phyloP scores from a whole-genome alignment of 1,140 invertebrate species.

The Argopecten irradians region DNA sequence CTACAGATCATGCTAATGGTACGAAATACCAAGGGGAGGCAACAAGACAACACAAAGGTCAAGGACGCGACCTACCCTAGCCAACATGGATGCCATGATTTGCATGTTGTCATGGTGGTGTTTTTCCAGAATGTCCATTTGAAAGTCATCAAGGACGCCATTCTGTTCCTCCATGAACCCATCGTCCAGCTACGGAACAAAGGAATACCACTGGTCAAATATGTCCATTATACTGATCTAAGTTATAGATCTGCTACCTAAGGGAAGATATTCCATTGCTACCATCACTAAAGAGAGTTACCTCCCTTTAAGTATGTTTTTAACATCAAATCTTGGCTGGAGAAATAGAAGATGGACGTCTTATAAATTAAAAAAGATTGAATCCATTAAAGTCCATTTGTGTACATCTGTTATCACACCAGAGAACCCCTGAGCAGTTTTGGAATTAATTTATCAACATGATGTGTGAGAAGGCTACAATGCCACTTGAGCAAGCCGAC shows the following conservation, averaged over 20 bases:
- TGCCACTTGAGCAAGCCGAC: not conserved
- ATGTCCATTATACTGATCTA: not conserved
- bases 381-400: not conserved
- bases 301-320: not conserved
- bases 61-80: conserved; percentile 60
- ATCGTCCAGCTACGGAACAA: conserved; percentile 72
- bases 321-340: not conserved
- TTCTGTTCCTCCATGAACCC: conserved; percentile 75
- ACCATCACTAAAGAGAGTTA: not conserved
- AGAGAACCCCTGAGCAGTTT: conserved; percentile 13
- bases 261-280: not conserved
- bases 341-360: not conserved
- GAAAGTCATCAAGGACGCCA: conserved; percentile 71
- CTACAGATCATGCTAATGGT: not conserved
- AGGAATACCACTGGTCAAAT: not conserved
- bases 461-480: not conserved
- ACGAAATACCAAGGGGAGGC: not conserved
- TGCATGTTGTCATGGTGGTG: conserved; percentile 75
- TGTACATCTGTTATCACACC: conserved; percentile 14
- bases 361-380: not conserved
- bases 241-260: not conserved
- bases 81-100: conserved; percentile 71
- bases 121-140: conserved; percentile 73
- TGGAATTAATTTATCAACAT: conserved; percentile 19
- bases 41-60: conserved; percentile 9